phyloP scores from a whole-genome alignment of 2,113 vertebrate genomes.

The Actenoides lindsayi region DNA sequence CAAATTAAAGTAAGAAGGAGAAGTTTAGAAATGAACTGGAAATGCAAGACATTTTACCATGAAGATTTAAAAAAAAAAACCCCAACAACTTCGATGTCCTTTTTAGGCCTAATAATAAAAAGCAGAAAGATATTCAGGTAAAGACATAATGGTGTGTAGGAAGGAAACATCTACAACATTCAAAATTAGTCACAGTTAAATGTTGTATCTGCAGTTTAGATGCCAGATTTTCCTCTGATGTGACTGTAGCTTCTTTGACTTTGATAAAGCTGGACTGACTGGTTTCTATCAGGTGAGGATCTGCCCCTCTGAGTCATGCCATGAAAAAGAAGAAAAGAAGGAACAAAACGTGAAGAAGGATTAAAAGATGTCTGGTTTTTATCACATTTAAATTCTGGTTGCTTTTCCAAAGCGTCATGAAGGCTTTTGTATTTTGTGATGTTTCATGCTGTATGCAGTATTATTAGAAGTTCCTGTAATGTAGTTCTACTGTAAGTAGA shows the following conservation, averaged over 20 bases:
- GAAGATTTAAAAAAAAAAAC: neutral
- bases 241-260: constrained; percentile 13
- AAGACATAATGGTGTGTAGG: constrained; percentile 42
- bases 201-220: constrained; percentile 8
- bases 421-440: neutral
- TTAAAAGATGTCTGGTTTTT: constrained; percentile 49
- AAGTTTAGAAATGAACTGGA: constrained; percentile 21
- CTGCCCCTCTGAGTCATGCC: constrained; percentile 18
- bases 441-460: neutral
- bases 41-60: constrained; percentile 38
- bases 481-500: neutral
- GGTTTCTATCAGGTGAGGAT: constrained; percentile 49
- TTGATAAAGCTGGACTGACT: constrained; percentile 40
- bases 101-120: constrained; percentile 61
- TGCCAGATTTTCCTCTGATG: constrained; percentile 33
- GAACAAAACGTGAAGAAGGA: constrained; percentile 3
- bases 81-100: constrained; percentile 36
- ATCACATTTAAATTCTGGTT: constrained; percentile 34
- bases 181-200: constrained; percentile 35
- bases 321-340: constrained; percentile 22
- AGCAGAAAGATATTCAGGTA: constrained; percentile 59
- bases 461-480: constrained; percentile 5
- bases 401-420: neutral
- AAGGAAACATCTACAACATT: constrained; percentile 27
- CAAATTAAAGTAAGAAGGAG: constrained; percentile 64